A percentile compares a stretch with the other conserved stretches of the same genome.
These are phyloP conservation scores for Colostygia pectinataria DNA, from an alignment of 2,888 invertebrate species.

Conservation along the genomic window DNA sequence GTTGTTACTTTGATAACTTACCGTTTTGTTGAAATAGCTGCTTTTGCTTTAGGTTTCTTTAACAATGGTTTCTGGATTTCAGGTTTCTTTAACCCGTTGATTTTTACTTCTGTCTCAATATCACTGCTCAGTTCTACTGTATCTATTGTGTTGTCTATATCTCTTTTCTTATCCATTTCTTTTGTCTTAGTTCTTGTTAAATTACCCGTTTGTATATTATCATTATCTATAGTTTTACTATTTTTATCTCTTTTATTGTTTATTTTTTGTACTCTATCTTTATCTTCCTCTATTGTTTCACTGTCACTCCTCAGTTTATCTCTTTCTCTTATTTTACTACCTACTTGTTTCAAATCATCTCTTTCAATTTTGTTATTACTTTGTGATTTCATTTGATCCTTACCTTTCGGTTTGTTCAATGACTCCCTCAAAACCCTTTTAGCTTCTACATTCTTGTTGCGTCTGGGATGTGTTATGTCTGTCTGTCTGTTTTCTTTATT, in stretches of 20 bases:
- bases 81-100: neutral
- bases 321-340: too few species aligned
- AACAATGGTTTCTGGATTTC: neutral
- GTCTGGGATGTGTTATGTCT: too few species aligned
- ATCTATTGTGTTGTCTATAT: neutral
- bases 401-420: neutral
- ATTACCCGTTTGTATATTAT: too few species aligned
- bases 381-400: too few species aligned
- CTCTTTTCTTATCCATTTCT: neutral
- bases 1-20: neutral
- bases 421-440: neutral
- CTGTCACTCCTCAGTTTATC: too few species aligned
- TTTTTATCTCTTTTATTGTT: too few species aligned
- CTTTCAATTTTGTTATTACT: too few species aligned
- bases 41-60: neutral
- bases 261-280: neutral
- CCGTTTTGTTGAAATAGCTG: neutral
- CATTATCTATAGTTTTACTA: too few species aligned
- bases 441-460: neutral
- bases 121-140: constrained; percentile 1
- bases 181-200: neutral
- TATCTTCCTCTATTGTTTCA: neutral
- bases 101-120: neutral
- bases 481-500: constrained; percentile 2
- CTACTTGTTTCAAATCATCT: too few species aligned